A percentile compares a stretch with the other conserved stretches of the same genome.
These are phyloP conservation scores for Schizothorax lantsangensis DNA, from an alignment of 2,797 vertebrate genomes.

Conservation along the genomic window DNA sequence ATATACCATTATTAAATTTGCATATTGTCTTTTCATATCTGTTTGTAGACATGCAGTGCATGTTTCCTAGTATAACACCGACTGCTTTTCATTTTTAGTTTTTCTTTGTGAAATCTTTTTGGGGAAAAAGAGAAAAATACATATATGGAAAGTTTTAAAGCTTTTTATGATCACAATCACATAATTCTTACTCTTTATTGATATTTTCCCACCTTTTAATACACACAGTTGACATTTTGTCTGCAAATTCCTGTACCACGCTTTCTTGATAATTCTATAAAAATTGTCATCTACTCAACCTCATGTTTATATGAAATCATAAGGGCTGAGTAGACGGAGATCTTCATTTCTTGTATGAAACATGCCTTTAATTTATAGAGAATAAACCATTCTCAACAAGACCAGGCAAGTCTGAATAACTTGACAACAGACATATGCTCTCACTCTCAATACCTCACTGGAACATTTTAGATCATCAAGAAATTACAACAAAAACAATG, in stretches of 20 bases:
- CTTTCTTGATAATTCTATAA: neutral
- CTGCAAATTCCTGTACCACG: neutral
- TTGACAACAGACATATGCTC: slow-evolving; percentile 10
- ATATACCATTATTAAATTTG: neutral
- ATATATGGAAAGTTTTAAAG: neutral
- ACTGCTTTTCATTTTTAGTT: too few species aligned
- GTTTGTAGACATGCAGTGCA: neutral
- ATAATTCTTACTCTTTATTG: slow-evolving; percentile 5
- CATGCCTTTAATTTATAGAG: neutral
- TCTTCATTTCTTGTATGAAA: neutral
- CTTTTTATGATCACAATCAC: neutral
- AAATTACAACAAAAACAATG: slow-evolving; percentile 33
- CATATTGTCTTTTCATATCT: neutral
- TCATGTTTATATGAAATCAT: neutral
- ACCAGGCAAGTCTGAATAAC: neutral
- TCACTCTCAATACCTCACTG: neutral
- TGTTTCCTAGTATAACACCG: neutral
- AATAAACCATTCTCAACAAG: neutral
- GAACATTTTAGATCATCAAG: slow-evolving; percentile 12
- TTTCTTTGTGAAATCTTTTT: too few species aligned
- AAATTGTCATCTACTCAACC: neutral
- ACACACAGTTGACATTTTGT: slow-evolving; percentile 6
- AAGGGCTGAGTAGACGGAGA: neutral
- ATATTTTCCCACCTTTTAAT: slow-evolving; percentile 7
- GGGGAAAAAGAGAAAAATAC: too few species aligned